Conservation (phyloP, 2,888 invertebrate genomes). For the Ganaspis brasiliensis region DNA sequence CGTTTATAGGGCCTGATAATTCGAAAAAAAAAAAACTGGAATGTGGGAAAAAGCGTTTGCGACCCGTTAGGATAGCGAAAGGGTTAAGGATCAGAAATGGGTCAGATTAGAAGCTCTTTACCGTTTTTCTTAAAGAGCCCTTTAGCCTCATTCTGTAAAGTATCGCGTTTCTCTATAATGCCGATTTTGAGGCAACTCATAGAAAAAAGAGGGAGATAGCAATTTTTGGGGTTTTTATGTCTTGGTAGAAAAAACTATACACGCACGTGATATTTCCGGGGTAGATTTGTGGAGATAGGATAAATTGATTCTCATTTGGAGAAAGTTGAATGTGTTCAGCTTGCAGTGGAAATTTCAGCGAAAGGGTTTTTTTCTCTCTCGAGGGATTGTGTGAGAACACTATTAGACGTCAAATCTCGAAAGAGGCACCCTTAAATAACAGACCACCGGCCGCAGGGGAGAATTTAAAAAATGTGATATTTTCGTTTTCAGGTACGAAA, state of each 20-base stretch:
- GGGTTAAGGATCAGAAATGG: constrained; percentile 76
- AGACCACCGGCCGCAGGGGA: constrained; percentile 69
- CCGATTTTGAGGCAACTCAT: constrained; percentile 47
- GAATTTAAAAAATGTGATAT: constrained; percentile 68
- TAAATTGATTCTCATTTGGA: constrained; percentile 40
- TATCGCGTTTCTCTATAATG: constrained; percentile 72
- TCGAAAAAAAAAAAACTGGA: constrained; percentile 75
- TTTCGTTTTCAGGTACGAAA: constrained; percentile 73
- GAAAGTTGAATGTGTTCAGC: constrained; percentile 4
- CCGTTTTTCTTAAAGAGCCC: constrained; percentile 72
- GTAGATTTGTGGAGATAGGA: constrained; percentile 51
- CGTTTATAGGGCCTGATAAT: constrained; percentile 65
- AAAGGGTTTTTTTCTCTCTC: constrained; percentile 69
- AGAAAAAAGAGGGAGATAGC: constrained; percentile 46
- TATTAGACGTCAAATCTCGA: constrained; percentile 71
- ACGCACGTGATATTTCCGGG: constrained; percentile 40
- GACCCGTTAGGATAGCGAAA: constrained; percentile 76
- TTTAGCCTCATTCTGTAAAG: constrained; percentile 69
- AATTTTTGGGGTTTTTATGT: constrained; percentile 47
- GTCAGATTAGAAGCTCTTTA: constrained; percentile 72
- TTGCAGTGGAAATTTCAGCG: constrained; percentile 56
- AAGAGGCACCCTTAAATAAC: constrained; percentile 74
- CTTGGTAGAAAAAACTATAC: background rate
- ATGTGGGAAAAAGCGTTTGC: constrained; percentile 77
- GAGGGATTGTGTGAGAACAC: constrained; percentile 73